phyloP scores from a whole-genome alignment of 1,140 invertebrate genomes.

The Sitodiplosis mosellana region DNA sequence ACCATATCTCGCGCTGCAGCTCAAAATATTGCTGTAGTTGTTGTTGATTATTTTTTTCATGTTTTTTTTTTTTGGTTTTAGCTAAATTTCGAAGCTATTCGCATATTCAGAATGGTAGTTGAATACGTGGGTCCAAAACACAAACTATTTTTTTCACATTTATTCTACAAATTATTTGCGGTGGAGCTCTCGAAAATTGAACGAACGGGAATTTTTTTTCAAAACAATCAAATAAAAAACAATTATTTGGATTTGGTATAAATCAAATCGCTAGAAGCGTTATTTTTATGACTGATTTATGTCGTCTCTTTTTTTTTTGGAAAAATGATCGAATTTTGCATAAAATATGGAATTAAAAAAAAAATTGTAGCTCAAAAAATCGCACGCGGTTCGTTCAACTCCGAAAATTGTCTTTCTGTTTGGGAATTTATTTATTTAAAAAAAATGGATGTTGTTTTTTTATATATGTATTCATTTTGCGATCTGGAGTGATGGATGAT shows the following conservation, averaged over 20 bases:
- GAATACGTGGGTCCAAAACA: too few species aligned
- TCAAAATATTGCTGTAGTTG: too few species aligned
- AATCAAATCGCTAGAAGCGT: not conserved
- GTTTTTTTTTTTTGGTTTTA: too few species aligned
- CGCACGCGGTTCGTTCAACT: not conserved
- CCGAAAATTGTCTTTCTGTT: not conserved
- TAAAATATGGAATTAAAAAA: not conserved
- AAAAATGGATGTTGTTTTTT: not conserved
- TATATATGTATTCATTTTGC: not conserved
- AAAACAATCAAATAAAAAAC: not conserved
- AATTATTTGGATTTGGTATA: not conserved
- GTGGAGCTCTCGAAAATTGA: too few species aligned
- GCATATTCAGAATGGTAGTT: too few species aligned
- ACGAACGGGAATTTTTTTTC: too few species aligned
- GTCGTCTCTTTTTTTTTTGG: not conserved
- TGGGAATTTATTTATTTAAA: not conserved
- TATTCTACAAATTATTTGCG: too few species aligned
- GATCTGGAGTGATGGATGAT: not conserved
- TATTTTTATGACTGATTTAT: not conserved
- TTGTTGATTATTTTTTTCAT: too few species aligned
- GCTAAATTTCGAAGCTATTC: too few species aligned
- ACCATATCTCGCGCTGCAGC: too few species aligned
- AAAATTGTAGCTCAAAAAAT: not conserved
- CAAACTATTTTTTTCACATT: too few species aligned
- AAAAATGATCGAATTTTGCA: not conserved